Percentiles rank a stretch among this genome's conserved stretches.
phyloP scores from a whole-genome alignment of 2,113 vertebrate species.

The Gavialis gangeticus region DNA sequence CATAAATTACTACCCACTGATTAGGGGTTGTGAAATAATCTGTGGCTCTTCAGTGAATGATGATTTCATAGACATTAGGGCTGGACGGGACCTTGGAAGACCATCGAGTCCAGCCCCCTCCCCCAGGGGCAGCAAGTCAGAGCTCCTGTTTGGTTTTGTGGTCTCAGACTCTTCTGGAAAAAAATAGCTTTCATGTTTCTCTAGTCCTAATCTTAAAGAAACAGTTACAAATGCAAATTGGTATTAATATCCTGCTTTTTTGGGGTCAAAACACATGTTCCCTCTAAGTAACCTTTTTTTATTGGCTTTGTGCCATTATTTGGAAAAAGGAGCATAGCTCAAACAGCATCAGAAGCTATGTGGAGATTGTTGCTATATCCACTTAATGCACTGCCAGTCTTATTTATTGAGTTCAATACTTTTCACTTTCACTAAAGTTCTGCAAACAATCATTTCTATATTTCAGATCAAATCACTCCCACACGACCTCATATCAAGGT shows the following conservation, averaged over 20 bases:
- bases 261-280: background rate
- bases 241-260: background rate
- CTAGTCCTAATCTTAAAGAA: background rate
- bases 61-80: too few relatives aligned
- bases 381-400: background rate
- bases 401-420: background rate
- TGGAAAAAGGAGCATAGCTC: background rate
- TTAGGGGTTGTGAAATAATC: background rate
- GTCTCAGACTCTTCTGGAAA: constrained; percentile 17
- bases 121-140: background rate
- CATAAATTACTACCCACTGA: background rate
- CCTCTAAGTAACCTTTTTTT: background rate
- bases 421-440: background rate
- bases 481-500: background rate
- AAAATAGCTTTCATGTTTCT: background rate
- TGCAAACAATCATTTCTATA: background rate
- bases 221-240: constrained; percentile 9
- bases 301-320: background rate
- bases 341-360: background rate
- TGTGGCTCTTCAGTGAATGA: background rate
- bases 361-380: background rate
- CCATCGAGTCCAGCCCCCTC: too few relatives aligned
- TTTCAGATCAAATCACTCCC: background rate
- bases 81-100: too few relatives aligned
- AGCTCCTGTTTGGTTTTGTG: background rate